A percentile compares a stretch with the other conserved stretches of the same genome.
Conservation (phyloP, 1,140 invertebrate species). For the Apolygus lucorum region DNA sequence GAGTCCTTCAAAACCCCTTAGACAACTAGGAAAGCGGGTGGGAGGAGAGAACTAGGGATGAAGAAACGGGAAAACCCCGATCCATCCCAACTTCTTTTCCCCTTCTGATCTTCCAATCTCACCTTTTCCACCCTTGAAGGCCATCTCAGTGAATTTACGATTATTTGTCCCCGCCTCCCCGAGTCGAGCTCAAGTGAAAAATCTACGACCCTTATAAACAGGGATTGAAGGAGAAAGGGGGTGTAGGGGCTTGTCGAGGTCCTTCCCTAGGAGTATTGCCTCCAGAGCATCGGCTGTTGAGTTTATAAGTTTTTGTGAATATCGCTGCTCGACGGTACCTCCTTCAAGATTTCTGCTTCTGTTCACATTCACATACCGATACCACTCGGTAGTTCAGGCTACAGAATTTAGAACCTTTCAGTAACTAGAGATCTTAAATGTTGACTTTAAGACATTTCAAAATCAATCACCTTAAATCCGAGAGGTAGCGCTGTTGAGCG, state of each 20-base stretch:
- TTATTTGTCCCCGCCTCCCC: conserved; percentile 20
- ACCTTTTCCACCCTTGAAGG: background rate
- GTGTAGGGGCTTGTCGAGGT: background rate
- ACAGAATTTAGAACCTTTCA: no score
- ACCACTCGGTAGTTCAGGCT: no score
- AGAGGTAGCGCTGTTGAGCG: no score
- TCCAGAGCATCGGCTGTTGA: no score
- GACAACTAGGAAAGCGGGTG: background rate
- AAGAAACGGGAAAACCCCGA: conserved; percentile 4
- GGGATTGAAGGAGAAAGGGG: conserved; percentile 5
- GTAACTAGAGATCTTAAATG: no score
- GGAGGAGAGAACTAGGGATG: background rate
- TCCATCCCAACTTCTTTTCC: background rate
- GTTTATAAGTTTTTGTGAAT: no score
- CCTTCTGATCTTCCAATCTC: conserved; percentile 21
- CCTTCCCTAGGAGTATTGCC: conserved; percentile 3
- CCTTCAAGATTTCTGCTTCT: no score
- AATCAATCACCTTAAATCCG: no score
- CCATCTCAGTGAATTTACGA: conserved; percentile 24
- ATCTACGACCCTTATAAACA: conserved; percentile 25
- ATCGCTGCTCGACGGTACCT: no score
- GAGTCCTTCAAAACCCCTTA: background rate
- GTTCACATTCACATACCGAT: no score
- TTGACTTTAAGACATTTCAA: no score
- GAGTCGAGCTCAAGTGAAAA: conserved; percentile 26